Evolutionary conservation across 2,113 vertebrate genomes (phyloP).

Genomic region (Phylloscopus trochiloides): DNA sequence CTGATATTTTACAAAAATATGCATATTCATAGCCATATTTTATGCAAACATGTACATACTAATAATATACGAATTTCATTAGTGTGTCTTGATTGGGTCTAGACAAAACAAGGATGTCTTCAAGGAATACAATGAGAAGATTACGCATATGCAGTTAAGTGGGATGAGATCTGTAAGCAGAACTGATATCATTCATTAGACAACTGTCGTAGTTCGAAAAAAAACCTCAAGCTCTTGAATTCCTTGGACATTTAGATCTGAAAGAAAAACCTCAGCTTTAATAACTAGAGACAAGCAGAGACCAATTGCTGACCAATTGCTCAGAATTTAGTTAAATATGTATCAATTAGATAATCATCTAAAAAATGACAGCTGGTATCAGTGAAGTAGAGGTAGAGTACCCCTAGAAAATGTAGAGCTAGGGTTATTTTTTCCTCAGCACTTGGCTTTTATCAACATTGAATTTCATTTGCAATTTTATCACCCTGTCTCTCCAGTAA

Average conservation of each 20-base stretch:
- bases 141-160: neutral
- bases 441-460: slow-evolving; percentile 60
- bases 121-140: neutral
- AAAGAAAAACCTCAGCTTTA: neutral
- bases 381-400: slow-evolving; percentile 39
- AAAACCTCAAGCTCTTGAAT: neutral
- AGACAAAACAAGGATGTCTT: slow-evolving; percentile 44
- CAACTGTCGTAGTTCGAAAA: neutral
- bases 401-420: slow-evolving; percentile 50
- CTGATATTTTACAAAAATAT: neutral
- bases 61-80: neutral
- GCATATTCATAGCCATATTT: neutral
- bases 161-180: slow-evolving; percentile 2
- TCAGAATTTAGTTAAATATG: slow-evolving; percentile 6
- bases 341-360: slow-evolving; percentile 38
- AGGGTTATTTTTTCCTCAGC: slow-evolving; percentile 56
- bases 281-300: neutral
- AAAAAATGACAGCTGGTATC: slow-evolving; percentile 42
- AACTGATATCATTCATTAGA: neutral
- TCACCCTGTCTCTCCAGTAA: slow-evolving; percentile 61
- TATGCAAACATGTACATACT: neutral
- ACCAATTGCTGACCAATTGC: slow-evolving; percentile 25
- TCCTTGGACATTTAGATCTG: neutral
- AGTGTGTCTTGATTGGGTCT: slow-evolving; percentile 24
- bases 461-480: slow-evolving; percentile 69